phyloP scores from a whole-genome alignment of 2,113 vertebrate genomes.

The Corydoras maculifer region DNA sequence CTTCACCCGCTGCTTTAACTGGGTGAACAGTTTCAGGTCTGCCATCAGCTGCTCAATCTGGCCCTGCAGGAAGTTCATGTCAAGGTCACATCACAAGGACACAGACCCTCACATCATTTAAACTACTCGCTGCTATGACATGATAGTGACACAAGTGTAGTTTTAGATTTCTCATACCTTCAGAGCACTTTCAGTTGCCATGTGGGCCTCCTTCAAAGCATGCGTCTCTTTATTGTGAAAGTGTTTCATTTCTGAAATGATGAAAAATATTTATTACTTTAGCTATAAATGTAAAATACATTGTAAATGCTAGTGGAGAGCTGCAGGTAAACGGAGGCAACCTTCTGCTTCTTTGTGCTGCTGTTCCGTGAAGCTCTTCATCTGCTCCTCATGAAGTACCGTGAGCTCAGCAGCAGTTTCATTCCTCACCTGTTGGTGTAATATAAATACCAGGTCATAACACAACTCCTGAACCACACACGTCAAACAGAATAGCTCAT shows the following conservation, averaged over 20 bases:
- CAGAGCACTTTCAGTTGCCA: constrained; percentile 51
- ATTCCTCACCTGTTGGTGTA: constrained; percentile 64
- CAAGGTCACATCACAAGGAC: constrained; percentile 8
- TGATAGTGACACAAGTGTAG: no score
- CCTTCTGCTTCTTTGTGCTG: constrained; percentile 63
- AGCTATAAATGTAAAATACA: background rate
- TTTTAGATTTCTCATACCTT: constrained; percentile 42
- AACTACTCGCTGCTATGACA: background rate
- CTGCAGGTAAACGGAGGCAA: constrained; percentile 40
- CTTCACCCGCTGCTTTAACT: constrained; percentile 73
- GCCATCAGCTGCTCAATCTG: constrained; percentile 58
- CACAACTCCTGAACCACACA: background rate
- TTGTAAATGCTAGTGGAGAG: background rate
- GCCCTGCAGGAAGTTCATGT: constrained; percentile 54
- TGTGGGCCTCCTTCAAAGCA: constrained; percentile 58
- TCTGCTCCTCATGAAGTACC: constrained; percentile 60
- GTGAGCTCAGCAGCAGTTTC: constrained; percentile 61
- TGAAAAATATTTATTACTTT: background rate
- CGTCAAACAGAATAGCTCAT: background rate
- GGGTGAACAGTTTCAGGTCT: constrained; percentile 72
- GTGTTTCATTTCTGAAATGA: constrained; percentile 61
- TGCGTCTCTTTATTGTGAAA: constrained; percentile 64
- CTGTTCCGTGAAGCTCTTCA: constrained; percentile 52
- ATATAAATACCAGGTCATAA: constrained; percentile 1
- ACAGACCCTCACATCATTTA: background rate